A percentile compares a stretch with the other conserved stretches of the same genome.
Evolutionary conservation across 2,113 vertebrate genomes (phyloP).

Genomic region (Lynx canadensis): DNA sequence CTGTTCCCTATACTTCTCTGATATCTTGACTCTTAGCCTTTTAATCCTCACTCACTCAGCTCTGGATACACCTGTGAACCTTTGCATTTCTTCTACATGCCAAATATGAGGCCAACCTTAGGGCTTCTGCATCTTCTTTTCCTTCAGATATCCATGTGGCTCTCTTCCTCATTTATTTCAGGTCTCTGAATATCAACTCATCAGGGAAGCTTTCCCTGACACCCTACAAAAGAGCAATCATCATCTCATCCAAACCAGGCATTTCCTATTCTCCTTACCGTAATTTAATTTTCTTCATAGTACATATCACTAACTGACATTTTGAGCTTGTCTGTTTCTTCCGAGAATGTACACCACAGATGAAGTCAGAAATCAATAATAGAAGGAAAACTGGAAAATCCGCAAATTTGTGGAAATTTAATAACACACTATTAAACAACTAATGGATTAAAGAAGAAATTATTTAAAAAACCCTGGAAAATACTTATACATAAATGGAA

Average conservation of each 20-base stretch:
- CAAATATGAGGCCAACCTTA: neutral
- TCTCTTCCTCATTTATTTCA: neutral
- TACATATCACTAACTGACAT: neutral
- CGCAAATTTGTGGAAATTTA: neutral
- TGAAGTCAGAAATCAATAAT: neutral
- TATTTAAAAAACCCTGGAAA: neutral
- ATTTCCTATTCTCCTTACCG: neutral
- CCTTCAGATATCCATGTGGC: neutral
- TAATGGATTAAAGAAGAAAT: neutral
- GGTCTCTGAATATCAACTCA: neutral
- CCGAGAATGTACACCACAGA: neutral
- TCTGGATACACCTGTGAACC: neutral
- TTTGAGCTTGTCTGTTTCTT: constrained; percentile 16
- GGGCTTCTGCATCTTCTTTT: neutral
- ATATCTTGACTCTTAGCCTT: neutral
- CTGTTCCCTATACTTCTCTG: neutral
- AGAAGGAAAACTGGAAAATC: neutral
- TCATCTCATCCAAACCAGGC: neutral
- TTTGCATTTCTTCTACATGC: neutral
- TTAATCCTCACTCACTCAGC: neutral
- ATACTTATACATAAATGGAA: neutral
- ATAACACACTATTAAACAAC: neutral
- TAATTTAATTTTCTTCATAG: neutral
- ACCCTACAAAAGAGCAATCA: neutral
- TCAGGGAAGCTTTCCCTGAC: neutral